Percentiles rank a stretch among this genome's conserved stretches.
Conservation (phyloP, 2,888 invertebrate species). For the Arenicola marina region DNA sequence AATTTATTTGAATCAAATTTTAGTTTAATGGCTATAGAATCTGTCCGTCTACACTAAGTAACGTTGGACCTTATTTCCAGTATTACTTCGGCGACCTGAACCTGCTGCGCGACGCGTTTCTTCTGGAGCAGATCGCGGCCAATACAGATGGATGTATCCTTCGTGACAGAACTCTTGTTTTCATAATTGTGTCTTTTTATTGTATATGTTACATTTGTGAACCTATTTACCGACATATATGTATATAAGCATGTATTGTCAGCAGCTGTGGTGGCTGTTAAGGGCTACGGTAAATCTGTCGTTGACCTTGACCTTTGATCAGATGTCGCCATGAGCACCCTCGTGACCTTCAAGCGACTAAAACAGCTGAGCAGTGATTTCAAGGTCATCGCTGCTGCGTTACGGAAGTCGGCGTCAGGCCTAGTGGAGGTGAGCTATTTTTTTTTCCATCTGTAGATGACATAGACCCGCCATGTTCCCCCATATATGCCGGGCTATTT, state of each 20-base stretch:
- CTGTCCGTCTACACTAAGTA: not conserved
- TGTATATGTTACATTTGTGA: not conserved
- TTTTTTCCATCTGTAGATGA: no score
- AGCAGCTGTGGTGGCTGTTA: not conserved
- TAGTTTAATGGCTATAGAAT: not conserved
- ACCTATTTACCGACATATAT: not conserved
- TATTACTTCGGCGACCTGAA: slow-evolving; percentile 31
- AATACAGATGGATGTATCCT: slow-evolving; percentile 24
- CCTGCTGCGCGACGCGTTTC: slow-evolving; percentile 21
- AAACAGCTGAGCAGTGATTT: slow-evolving; percentile 13
- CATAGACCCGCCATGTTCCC: no score
- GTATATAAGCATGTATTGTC: not conserved
- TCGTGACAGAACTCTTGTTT: no score
- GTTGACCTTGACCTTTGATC: slow-evolving; percentile 9
- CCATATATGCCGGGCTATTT: no score
- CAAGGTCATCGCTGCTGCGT: slow-evolving; percentile 9
- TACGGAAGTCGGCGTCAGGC: slow-evolving; percentile 14
- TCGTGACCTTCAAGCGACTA: slow-evolving; percentile 26
- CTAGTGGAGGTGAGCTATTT: slow-evolving; percentile 26
- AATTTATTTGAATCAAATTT: not conserved
- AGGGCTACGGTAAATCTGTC: not conserved
- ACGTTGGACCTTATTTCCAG: slow-evolving; percentile 13
- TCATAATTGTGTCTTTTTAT: not conserved
- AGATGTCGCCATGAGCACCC: slow-evolving; percentile 12
- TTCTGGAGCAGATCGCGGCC: slow-evolving; percentile 12